Base-by-base conservation (phyloP, 2,888 invertebrate genomes). In the Aphelenchoides bicaudatus region DNA sequence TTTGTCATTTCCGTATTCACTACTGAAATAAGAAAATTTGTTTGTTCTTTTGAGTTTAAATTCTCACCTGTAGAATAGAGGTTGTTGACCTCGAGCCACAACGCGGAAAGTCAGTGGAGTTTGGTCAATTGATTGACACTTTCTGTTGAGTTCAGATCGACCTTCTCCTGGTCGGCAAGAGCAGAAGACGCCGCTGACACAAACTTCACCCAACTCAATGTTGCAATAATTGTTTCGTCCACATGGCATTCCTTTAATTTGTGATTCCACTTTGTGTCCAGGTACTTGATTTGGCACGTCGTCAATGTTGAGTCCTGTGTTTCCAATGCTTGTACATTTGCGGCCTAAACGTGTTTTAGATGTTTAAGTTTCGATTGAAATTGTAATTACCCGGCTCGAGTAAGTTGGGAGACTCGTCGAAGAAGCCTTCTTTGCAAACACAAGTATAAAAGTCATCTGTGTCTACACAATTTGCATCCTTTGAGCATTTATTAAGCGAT, bases 11-110 rank as follows among this genome's bases (percentile, higher is more conserved):
- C 74, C 79, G 56, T 68, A 79, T 37, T 74, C 71, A 39, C 71
- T 73, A 34, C 71, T n/a, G n/a, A n/a, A n/a, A n/a, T n/a, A n/a
- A n/a, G n/a, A n/a, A n/a, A n/a, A n/a, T n/a, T n/a, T n/a, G n/a
- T n/a, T n/a, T n/a, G n/a, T n/a, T n/a, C n/a, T n/a, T n/a, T n/a
- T n/a, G n/a, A n/a, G n/a, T n/a, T n/a, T n/a, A n/a, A n/a, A n/a
- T n/a, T n/a, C n/a, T n/a, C n/a, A n/a, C n/a, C n/a, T 72, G 66
- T 76, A 79, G 60, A 74, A 67, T 23, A 78, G 60, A 27, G 76
- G 71, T 27, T 70, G 56, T 23, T 64, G 56, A 43, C 68, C 68
- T 19, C 71, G 68, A 5, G 64, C 58, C 25, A 69, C 54, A 13
- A 79, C 72, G 19, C 75, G 59, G 28, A 78, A 57, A 37, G 75